phyloP scores from a whole-genome alignment of 1,140 invertebrate genomes.

The Panonychus citri region DNA sequence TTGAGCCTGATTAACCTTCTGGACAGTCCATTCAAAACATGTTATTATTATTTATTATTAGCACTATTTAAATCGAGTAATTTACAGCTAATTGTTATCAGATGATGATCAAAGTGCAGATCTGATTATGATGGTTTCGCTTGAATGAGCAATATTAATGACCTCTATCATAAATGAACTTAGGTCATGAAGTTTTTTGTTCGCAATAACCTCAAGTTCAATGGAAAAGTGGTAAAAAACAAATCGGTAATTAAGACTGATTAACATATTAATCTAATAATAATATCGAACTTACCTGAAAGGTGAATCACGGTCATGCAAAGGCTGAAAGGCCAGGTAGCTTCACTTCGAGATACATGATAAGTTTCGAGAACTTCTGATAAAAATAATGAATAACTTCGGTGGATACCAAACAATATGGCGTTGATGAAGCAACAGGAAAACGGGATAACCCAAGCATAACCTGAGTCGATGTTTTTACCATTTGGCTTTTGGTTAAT shows the following conservation, averaged over 20 bases:
- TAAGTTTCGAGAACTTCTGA: slow-evolving; percentile 11
- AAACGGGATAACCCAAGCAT: slow-evolving; percentile 39
- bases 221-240: too few species aligned
- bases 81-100: background rate
- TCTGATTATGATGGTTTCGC: too few species aligned
- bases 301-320: slow-evolving; percentile 13
- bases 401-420: slow-evolving; percentile 14
- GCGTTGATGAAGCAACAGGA: slow-evolving; percentile 6
- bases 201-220: too few species aligned
- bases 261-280: too few species aligned
- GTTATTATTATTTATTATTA: background rate
- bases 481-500: too few species aligned
- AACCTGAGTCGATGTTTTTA: background rate
- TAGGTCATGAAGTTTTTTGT: too few species aligned
- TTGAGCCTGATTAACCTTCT: too few species aligned
- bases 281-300: slow-evolving; percentile 9
- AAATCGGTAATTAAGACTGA: background rate
- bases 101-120: too few species aligned
- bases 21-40: too few species aligned
- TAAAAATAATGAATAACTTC: slow-evolving; percentile 15
- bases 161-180: too few species aligned
- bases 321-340: slow-evolving; percentile 15
- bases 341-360: slow-evolving; percentile 11
- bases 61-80: too few species aligned
- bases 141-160: too few species aligned